Evolutionary conservation across 2,888 invertebrate genomes (phyloP).

Genomic region (Ophraella communa): DNA sequence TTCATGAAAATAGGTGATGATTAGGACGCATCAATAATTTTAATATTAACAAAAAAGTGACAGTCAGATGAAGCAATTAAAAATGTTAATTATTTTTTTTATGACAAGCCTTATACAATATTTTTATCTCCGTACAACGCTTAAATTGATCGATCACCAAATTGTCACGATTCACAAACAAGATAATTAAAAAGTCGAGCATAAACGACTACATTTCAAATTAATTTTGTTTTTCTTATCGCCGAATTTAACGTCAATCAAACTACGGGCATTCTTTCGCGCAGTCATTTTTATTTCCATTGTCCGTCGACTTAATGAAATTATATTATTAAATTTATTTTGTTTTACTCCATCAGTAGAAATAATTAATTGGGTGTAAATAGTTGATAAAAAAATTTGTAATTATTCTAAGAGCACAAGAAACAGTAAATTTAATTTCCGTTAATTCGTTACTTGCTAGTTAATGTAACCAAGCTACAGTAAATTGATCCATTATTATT

Average conservation of each 20-base stretch:
- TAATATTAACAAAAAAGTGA: not conserved
- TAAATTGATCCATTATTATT: no score
- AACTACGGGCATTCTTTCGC: not conserved
- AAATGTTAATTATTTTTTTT: not conserved
- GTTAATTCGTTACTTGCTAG: no score
- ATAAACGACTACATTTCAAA: constrained; percentile 14
- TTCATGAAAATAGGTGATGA: no score
- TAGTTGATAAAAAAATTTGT: not conserved
- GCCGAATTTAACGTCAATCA: constrained; percentile 7
- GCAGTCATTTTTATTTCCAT: constrained; percentile 8
- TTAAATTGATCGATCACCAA: constrained; percentile 11
- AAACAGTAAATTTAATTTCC: not conserved
- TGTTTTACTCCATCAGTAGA: not conserved
- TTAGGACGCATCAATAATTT: not conserved
- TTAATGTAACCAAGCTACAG: no score
- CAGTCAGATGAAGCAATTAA: not conserved
- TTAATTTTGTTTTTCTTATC: constrained; percentile 14
- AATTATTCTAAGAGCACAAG: not conserved
- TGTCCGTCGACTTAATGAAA: constrained; percentile 1
- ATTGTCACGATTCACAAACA: constrained; percentile 12
- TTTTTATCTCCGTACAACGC: constrained; percentile 5
- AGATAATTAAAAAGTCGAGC: constrained; percentile 14
- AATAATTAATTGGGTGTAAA: constrained; percentile 11
- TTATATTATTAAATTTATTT: not conserved
- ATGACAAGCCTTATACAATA: not conserved